phyloP scores from a whole-genome alignment of 1,140 invertebrate species.

The Ditylenchus dipsaci region DNA sequence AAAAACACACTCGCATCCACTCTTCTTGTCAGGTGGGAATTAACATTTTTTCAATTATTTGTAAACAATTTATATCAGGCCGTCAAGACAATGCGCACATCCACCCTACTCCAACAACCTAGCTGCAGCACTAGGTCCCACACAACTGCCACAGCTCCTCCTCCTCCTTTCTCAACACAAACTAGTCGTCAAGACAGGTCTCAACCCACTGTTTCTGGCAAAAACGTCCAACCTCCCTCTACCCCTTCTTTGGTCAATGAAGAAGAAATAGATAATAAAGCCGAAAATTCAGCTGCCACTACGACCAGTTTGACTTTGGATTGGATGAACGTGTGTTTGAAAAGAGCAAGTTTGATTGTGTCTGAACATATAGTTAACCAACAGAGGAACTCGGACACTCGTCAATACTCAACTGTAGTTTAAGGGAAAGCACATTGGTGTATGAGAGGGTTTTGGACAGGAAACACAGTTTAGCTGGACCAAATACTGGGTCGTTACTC shows the following conservation, averaged over 20 bases:
- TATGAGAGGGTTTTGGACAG: slow-evolving; percentile 20
- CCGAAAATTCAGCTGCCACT: not conserved
- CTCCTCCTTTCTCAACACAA: slow-evolving; percentile 39
- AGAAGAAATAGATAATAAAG: not conserved
- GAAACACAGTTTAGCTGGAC: not conserved
- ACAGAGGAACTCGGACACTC: slow-evolving; percentile 34
- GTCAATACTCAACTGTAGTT: slow-evolving; percentile 46
- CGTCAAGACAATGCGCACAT: slow-evolving; percentile 23
- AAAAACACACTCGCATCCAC: slow-evolving; percentile 10
- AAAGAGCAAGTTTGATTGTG: slow-evolving; percentile 41
- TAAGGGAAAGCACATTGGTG: slow-evolving; percentile 18
- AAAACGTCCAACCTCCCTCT: not conserved
- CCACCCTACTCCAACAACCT: slow-evolving; percentile 7
- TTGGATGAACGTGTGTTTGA: slow-evolving; percentile 19
- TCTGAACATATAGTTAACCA: slow-evolving; percentile 28
- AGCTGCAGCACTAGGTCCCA: not conserved
- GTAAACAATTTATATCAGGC: too few species aligned
- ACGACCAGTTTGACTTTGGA: slow-evolving; percentile 13
- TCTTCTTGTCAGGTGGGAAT: too few species aligned
- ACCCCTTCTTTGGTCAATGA: not conserved
- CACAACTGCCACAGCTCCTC: not conserved
- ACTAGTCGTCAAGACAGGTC: slow-evolving; percentile 28
- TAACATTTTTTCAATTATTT: too few species aligned
- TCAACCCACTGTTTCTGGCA: too few species aligned
- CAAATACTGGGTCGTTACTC: not conserved